Conservation (phyloP, 2,888 invertebrate genomes). For the Chymomyza amoena region DNA sequence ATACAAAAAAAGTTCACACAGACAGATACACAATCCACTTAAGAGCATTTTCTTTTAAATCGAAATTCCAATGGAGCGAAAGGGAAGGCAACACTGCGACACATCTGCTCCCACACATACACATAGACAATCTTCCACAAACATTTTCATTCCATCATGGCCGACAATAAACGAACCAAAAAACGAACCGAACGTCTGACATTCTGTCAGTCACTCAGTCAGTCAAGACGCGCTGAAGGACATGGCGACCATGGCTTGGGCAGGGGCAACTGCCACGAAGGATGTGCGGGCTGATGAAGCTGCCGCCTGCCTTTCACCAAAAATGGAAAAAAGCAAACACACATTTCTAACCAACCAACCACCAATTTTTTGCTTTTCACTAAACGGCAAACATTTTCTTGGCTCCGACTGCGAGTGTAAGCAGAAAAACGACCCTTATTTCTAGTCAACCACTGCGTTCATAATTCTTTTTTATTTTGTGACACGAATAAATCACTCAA, state of each 20-base stretch:
- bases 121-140: slow-evolving; percentile 23
- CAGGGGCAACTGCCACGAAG: slow-evolving; percentile 38
- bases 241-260: slow-evolving; percentile 20
- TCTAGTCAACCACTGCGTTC: slow-evolving; percentile 52
- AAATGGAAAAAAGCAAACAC: slow-evolving; percentile 6
- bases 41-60: slow-evolving; percentile 43
- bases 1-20: neutral
- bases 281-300: slow-evolving; percentile 27
- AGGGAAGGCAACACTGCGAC: slow-evolving; percentile 32
- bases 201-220: slow-evolving; percentile 51
- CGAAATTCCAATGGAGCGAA: slow-evolving; percentile 5
- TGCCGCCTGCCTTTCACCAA: slow-evolving; percentile 6
- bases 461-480: slow-evolving; percentile 76
- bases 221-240: neutral
- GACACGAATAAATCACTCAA: slow-evolving; percentile 78
- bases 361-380: slow-evolving; percentile 31
- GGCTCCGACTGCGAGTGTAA: slow-evolving; percentile 8
- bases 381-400: neutral
- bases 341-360: slow-evolving; percentile 37
- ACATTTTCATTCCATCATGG: slow-evolving; percentile 66
- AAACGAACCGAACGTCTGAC: slow-evolving; percentile 33
- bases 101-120: slow-evolving; percentile 37
- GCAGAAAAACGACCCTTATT: slow-evolving; percentile 69
- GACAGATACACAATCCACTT: slow-evolving; percentile 40
- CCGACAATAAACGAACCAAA: slow-evolving; percentile 46